Conservation (phyloP, 2,797 vertebrate species). For the Eospalax fontanierii region DNA sequence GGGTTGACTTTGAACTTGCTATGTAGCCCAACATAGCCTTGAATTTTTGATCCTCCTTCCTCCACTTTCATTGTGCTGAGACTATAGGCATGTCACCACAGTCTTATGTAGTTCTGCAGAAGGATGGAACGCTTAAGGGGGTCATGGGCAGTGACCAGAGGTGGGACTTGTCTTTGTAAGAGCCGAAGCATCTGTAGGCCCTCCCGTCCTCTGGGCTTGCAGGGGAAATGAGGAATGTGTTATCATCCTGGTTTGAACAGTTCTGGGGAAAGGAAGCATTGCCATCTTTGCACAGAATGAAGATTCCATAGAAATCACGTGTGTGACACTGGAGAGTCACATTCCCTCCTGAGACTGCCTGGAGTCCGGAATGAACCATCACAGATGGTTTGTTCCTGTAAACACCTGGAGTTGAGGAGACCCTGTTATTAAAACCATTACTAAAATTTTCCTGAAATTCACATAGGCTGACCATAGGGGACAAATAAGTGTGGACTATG, state of each 20-base stretch:
- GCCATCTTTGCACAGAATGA: neutral
- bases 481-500: neutral
- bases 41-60: neutral
- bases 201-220: neutral
- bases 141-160: constrained; percentile 10
- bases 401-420: neutral
- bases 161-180: fast-evolving
- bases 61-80: neutral
- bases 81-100: too few relatives aligned
- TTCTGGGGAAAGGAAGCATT: neutral
- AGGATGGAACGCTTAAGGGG: neutral
- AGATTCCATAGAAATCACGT: fast-evolving
- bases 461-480: too few relatives aligned
- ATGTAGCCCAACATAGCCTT: neutral
- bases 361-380: neutral
- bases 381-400: neutral
- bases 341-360: neutral
- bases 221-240: neutral
- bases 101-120: fast-evolving
- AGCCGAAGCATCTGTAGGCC: neutral
- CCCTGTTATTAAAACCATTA: neutral
- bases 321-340: neutral
- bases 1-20: neutral
- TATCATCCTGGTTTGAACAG: neutral
- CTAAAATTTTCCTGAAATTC: too few relatives aligned